Base-by-base conservation (phyloP, 2,888 invertebrate species). In the Acleris holmiana region DNA sequence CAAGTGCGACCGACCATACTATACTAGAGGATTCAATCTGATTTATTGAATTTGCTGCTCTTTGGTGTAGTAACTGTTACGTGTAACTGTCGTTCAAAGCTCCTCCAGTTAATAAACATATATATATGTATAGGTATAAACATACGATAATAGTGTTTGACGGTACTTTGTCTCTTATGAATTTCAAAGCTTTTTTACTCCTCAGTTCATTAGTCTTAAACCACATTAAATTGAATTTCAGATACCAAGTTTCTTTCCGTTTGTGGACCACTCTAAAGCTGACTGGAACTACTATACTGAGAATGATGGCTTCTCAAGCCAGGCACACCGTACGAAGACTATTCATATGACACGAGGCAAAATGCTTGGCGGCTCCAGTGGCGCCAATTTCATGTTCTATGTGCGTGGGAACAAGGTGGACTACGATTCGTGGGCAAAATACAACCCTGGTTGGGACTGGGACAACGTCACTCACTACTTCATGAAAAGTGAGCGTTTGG, bases 311-410 rank as follows among this genome's bases (percentile, higher is more conserved):
- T 68, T 62, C 54, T 61, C 68, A 21, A 50, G 58, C 23, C 66
- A 68, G 40, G 66, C 66, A 4, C 66, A 68, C 29, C 61, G 54
- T 41, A 51, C 57, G 4, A 66, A 59, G 41, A 66, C 59, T 18
- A 51, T 68, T 23, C 61, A 62, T 29, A 18, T 62, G 94, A 95
- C 95, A 0, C 88, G 96, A 23, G 93, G 94, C 1, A 94, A 94
- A 72, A 89, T 90, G 0, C 79, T 94, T 29, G 95, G 95, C 0
- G 95, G 95, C 0, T 88, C 91, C 18, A 94, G 94, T 51, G 83
- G 89, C 0, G 87, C 94, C 13, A 95, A 95, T 76, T 93, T 89
- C 29, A 94, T 95, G 94, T 62, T 94, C 0, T 94, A 95, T 73
- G 78, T 94, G 0, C 83, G 93, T 54, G 95, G 95, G 0, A 94